These are phyloP conservation scores for Haliclystus octoradiatus DNA, from an alignment of 30 jellyfish, hydroid and myxozoan genomes.

Conservation along the genomic window DNA sequence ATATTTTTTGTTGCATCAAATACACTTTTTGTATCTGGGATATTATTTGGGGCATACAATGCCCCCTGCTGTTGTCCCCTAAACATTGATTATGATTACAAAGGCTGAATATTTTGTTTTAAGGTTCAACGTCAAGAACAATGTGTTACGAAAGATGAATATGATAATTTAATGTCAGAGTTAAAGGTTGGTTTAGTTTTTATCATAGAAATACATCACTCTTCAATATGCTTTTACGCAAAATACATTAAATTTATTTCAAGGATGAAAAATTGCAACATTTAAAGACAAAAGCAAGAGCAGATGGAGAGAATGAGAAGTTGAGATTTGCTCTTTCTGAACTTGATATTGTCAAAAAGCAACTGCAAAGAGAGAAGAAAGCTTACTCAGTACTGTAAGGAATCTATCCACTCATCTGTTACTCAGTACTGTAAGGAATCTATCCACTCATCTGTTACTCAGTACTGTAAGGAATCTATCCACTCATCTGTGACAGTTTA, in stretches of 20 bases:
- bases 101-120: no score
- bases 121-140: no score
- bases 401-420: background rate
- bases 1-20: no score
- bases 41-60: no score
- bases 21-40: no score
- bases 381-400: conserved; percentile 20
- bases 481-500: background rate
- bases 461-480: conserved; percentile 12
- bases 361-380: conserved; percentile 17
- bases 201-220: background rate
- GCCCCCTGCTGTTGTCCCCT: no score
- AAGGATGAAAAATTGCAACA: conserved; percentile 8
- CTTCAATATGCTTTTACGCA: background rate
- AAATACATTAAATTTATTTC: no score
- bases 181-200: background rate
- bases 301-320: conserved; percentile 7
- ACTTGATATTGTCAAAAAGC: conserved; percentile 10
- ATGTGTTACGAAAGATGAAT: no score
- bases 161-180: no score
- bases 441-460: background rate
- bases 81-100: no score
- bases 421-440: conserved; percentile 12
- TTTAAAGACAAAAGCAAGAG: conserved; percentile 17
- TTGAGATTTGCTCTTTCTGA: conserved; percentile 17